Evolutionary conservation across 2,113 vertebrate genomes (phyloP).

Genomic region (Hypomesus transpacificus): DNA sequence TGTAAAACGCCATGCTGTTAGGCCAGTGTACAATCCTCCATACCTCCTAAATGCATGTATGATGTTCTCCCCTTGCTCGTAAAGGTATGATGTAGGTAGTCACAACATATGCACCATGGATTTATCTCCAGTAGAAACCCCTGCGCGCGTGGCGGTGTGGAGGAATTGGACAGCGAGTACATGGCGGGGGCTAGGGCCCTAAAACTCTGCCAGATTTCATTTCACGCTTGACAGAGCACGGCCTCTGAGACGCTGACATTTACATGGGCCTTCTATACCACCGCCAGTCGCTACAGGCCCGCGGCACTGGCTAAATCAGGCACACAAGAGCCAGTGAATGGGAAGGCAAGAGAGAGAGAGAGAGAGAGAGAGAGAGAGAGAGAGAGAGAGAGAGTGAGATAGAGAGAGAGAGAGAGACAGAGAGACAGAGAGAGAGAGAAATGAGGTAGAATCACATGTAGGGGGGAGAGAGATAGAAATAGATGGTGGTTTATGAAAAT

Average conservation of each 20-base stretch:
- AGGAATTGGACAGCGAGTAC: conserved; percentile 43
- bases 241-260: conserved; percentile 71
- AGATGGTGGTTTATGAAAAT: not conserved
- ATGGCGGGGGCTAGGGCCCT: conserved; percentile 50
- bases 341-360: conserved; percentile 41
- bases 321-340: conserved; percentile 52
- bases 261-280: conserved; percentile 66
- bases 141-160: conserved; percentile 5
- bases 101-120: conserved; percentile 43
- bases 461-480: not conserved
- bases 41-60: not conserved
- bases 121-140: conserved; percentile 33
- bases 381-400: conserved; percentile 17
- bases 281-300: conserved; percentile 60
- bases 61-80: conserved; percentile 13
- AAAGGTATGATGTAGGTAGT: conserved; percentile 39
- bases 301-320: conserved; percentile 66
- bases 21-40: not conserved
- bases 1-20: not conserved
- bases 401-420: not conserved
- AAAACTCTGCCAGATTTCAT: conserved; percentile 75
- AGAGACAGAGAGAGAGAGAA: conserved; percentile 29
- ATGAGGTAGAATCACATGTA: not conserved
- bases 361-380: conserved; percentile 11
- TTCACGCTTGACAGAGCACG: conserved; percentile 70